Conservation (phyloP, 2,113 vertebrate species). For the Centrocercus urophasianus region DNA sequence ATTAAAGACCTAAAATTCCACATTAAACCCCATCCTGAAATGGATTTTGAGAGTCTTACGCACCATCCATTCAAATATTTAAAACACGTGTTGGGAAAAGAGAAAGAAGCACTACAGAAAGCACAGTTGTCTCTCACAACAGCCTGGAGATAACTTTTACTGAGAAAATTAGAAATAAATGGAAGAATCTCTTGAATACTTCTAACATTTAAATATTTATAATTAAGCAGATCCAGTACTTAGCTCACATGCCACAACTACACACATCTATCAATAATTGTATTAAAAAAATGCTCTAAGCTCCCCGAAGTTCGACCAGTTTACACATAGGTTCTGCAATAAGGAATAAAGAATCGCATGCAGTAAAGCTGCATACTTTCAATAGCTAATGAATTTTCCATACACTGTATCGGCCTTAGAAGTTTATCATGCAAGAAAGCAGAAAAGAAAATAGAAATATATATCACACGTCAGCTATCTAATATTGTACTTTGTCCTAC, state of each 20-base stretch:
- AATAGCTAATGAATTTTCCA: not conserved
- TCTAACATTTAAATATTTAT: not conserved
- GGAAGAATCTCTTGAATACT: not conserved
- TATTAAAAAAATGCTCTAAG: not conserved
- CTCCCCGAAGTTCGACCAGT: not conserved
- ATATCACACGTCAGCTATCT: not conserved
- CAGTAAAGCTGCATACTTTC: not conserved
- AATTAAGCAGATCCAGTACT: not conserved
- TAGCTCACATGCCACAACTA: not conserved
- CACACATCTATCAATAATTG: not conserved
- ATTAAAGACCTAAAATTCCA: not conserved
- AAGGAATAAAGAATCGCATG: not conserved
- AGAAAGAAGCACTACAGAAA: not conserved
- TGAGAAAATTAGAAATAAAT: not conserved
- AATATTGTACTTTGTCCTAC: not conserved
- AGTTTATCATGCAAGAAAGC: not conserved
- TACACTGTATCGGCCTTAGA: not conserved
- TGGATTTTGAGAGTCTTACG: not conserved
- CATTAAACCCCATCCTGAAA: not conserved
- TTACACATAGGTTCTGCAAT: not conserved
- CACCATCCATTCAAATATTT: not conserved
- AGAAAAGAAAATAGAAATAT: not conserved
- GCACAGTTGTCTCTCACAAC: not conserved
- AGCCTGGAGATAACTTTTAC: not conserved
- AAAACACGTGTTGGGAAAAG: fast-evolving